phyloP scores from a whole-genome alignment of 2,113 vertebrate genomes.

The Chaenogobius annularis region DNA sequence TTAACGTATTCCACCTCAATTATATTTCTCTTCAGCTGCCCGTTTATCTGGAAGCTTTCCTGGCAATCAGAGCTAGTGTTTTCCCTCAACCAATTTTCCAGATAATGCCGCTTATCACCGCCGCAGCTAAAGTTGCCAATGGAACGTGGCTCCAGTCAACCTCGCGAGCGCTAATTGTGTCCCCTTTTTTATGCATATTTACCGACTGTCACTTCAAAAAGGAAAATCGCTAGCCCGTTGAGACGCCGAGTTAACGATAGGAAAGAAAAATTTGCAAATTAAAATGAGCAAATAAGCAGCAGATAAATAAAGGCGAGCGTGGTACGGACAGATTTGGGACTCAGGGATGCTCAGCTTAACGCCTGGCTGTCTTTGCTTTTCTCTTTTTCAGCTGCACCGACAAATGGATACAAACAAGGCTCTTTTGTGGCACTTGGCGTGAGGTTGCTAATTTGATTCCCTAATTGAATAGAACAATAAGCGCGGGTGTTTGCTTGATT shows the following conservation, averaged over 20 bases:
- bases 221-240: conserved; percentile 95
- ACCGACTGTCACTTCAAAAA: conserved; percentile 99
- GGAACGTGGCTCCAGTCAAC: conserved; percentile 97
- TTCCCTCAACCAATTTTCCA: conserved; percentile 99
- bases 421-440: conserved; percentile 74
- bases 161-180: conserved; percentile 97
- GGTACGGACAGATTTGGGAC: conserved; percentile 78
- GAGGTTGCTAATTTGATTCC: conserved; percentile 79
- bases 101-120: conserved; percentile 99
- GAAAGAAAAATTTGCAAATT: conserved; percentile 91
- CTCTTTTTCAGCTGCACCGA: conserved; percentile 60
- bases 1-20: conserved; percentile 99
- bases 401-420: conserved; percentile 77
- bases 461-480: conserved; percentile 85
- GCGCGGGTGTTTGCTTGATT: conserved; percentile 77
- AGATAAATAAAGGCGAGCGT: conserved; percentile 96
- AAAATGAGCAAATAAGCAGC: conserved; percentile 99
- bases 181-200: conserved; percentile 99
- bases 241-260: conserved; percentile 87
- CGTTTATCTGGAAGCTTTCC: conserved; percentile 99
- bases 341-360: conserved; percentile 70
- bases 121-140: conserved; percentile 98
- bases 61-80: conserved; percentile 99
- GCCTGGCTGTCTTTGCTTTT: conserved; percentile 50
- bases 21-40: conserved; percentile 99